phyloP scores from a whole-genome alignment of 1,140 invertebrate genomes.

The Rhagoletis zephyria region DNA sequence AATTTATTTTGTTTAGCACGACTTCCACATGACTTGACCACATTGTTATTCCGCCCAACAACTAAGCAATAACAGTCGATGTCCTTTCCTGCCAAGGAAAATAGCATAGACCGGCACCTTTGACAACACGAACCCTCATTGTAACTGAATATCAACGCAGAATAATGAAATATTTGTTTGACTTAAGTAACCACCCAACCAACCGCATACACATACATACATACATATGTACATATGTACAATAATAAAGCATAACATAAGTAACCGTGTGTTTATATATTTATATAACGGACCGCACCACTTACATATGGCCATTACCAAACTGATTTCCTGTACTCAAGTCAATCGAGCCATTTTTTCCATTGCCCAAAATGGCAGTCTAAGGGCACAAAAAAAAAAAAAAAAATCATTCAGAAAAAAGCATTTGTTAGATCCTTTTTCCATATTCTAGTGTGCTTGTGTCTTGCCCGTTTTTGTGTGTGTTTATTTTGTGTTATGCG shows the following conservation, averaged over 20 bases:
- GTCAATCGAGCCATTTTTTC: slow-evolving; percentile 19
- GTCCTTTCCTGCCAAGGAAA: not conserved
- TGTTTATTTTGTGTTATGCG: slow-evolving; percentile 64
- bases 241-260: no score
- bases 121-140: not conserved
- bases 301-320: not conserved
- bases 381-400: no score
- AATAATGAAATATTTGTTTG: slow-evolving; percentile 27
- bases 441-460: not conserved
- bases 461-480: not conserved
- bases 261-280: no score
- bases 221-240: no score
- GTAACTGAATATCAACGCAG: not conserved
- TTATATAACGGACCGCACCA: not conserved
- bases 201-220: not conserved
- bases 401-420: not conserved
- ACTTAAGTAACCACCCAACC: slow-evolving; percentile 19
- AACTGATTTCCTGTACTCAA: slow-evolving; percentile 64
- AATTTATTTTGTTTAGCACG: slow-evolving; percentile 31
- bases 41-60: slow-evolving; percentile 39
- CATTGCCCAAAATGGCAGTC: not conserved
- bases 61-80: not conserved
- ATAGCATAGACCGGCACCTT: not conserved
- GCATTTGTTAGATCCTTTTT: not conserved
- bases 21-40: slow-evolving; percentile 27